Percentiles rank a stretch among this genome's conserved stretches.
Evolutionary conservation across 2,113 vertebrate genomes (phyloP).

Genomic region (Burhinus bistriatus): DNA sequence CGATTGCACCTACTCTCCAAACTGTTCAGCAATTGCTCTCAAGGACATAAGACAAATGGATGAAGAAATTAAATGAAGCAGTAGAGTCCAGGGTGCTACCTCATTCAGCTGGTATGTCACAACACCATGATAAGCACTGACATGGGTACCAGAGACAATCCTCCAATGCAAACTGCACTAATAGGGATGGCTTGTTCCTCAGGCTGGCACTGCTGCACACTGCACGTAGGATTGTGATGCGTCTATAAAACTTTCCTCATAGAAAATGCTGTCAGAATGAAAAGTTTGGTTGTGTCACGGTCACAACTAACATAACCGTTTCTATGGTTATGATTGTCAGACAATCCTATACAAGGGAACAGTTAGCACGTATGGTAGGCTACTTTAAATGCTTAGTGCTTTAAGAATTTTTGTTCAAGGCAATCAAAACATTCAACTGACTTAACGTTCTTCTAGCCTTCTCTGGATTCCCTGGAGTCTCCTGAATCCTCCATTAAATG

Average conservation of each 20-base stretch:
- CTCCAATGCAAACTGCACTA: neutral
- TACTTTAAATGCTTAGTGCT: neutral
- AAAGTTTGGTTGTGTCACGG: neutral
- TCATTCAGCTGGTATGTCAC: neutral
- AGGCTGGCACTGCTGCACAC: neutral
- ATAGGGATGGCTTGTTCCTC: neutral
- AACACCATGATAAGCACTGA: neutral
- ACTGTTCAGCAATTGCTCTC: neutral
- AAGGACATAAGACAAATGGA: neutral
- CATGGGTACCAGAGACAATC: neutral
- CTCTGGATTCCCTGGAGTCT: neutral
- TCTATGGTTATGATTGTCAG: neutral
- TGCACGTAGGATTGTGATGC: neutral
- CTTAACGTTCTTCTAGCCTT: neutral
- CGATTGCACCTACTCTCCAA: neutral
- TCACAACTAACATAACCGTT: neutral
- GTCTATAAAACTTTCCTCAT: neutral
- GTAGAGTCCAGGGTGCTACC: neutral
- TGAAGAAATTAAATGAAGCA: neutral
- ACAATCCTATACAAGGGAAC: neutral
- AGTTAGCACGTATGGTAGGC: rapidly evolving
- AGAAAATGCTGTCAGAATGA: neutral
- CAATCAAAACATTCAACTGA: neutral
- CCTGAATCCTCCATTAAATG: neutral
- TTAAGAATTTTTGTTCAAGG: neutral